phyloP scores from a whole-genome alignment of 2,888 invertebrate species.

The Trisateles emortualis region DNA sequence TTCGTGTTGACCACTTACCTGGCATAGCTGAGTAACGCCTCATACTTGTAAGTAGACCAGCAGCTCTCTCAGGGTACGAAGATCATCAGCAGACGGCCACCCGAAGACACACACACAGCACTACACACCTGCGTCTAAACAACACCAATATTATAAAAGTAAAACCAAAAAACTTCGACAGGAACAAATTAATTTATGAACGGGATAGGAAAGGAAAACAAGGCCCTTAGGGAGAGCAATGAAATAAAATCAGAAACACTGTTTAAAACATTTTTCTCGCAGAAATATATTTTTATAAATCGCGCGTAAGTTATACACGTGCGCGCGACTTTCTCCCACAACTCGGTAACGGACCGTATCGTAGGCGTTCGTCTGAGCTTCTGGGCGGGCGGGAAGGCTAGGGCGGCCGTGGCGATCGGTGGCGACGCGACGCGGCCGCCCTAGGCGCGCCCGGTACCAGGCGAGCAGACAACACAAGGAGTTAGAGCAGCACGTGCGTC shows the following conservation, averaged over 20 bases:
- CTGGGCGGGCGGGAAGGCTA: conserved; percentile 79
- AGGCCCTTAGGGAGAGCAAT: conserved; percentile 18
- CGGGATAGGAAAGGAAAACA: conserved; percentile 22
- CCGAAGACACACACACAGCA: conserved; percentile 71
- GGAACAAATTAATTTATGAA: conserved; percentile 30
- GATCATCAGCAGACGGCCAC: conserved; percentile 67
- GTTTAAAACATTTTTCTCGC: conserved; percentile 52
- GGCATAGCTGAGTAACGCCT: conserved; percentile 75
- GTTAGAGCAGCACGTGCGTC: conserved; percentile 72
- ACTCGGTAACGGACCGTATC: conserved; percentile 75
- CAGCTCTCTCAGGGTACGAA: conserved; percentile 58
- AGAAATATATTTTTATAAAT: conserved; percentile 46
- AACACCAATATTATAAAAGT: conserved; percentile 59
- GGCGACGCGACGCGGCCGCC: conserved; percentile 83
- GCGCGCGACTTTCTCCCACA: conserved; percentile 61
- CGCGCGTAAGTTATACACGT: conserved; percentile 73
- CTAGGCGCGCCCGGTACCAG: conserved; percentile 86
- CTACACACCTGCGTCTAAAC: conserved; percentile 67
- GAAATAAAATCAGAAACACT: conserved; percentile 35
- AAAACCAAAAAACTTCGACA: conserved; percentile 41
- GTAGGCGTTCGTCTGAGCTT: conserved; percentile 75
- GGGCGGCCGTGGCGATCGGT: conserved; percentile 79
- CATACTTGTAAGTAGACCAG: conserved; percentile 60
- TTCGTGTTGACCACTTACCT: conserved; percentile 61
- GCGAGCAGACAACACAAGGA: conserved; percentile 68